Percentiles rank a stretch among this genome's conserved stretches.
These are phyloP conservation scores for Limonius californicus DNA, from an alignment of 1,140 invertebrate genomes.

Conservation along the genomic window DNA sequence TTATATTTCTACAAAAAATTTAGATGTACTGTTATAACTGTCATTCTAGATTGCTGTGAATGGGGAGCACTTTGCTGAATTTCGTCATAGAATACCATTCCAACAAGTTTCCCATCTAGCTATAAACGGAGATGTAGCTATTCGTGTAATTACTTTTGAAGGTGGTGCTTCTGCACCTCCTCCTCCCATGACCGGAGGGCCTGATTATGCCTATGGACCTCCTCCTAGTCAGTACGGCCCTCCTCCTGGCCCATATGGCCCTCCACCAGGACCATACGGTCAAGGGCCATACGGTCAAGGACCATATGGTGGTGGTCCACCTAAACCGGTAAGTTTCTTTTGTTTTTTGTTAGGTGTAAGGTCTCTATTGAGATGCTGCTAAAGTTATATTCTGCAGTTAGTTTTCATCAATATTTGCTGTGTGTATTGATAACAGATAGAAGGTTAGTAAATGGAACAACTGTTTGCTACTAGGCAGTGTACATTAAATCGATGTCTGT, in stretches of 20 bases:
- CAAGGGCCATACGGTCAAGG: slow-evolving; percentile 21
- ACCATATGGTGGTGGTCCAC: neutral
- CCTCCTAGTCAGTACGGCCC: neutral
- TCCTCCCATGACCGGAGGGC: neutral
- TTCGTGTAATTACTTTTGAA: slow-evolving; percentile 60
- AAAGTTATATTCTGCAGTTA: no score
- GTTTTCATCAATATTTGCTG: no score
- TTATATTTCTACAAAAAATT: neutral
- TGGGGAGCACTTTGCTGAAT: slow-evolving; percentile 73
- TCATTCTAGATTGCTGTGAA: slow-evolving; percentile 66
- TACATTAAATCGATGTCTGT: no score
- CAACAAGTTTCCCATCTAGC: slow-evolving; percentile 63
- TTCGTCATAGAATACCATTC: slow-evolving; percentile 65
- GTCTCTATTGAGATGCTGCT: no score
- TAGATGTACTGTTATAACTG: neutral
- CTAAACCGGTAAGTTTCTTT: neutral
- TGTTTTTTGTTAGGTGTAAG: no score
- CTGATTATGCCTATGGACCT: neutral
- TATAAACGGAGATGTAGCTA: slow-evolving; percentile 68
- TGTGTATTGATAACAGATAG: no score
- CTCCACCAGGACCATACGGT: slow-evolving; percentile 25
- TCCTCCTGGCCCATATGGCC: slow-evolving; percentile 11
- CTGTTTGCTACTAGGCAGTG: no score
- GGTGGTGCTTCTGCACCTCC: slow-evolving; percentile 35
- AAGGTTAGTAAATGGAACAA: no score